Conservation (phyloP, 2,113 vertebrate species). For the Ondatra zibethicus region DNA sequence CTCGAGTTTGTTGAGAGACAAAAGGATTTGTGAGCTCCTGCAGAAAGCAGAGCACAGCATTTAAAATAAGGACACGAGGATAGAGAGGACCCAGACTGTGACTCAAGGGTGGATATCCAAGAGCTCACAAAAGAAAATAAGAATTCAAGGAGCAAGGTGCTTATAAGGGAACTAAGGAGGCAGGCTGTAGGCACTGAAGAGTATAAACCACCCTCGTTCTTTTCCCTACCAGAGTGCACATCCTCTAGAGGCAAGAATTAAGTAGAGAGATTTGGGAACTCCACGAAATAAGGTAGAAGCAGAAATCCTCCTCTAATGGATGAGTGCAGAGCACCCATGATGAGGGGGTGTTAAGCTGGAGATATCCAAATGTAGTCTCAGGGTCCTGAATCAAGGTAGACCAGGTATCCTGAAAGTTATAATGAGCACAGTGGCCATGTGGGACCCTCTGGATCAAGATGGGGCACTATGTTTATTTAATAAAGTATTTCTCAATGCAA, state of each 20-base stretch:
- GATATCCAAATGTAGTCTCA: background rate
- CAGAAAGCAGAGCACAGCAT: background rate
- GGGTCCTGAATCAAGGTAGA: background rate
- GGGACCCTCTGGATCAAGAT: background rate
- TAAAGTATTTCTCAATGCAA: background rate
- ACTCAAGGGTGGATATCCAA: background rate
- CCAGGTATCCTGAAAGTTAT: background rate
- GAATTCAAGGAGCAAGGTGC: background rate
- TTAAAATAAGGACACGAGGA: background rate
- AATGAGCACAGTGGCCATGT: fast-evolving
- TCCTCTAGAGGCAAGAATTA: background rate
- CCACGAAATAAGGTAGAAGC: fast-evolving
- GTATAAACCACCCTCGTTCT: fast-evolving
- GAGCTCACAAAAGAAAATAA: background rate
- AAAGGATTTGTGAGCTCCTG: background rate
- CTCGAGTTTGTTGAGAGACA: slow-evolving; percentile 2
- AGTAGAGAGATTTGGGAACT: background rate
- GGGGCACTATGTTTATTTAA: background rate
- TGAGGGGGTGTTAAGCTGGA: too few species aligned
- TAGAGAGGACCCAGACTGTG: background rate
- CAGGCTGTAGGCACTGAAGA: background rate
- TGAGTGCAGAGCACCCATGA: background rate
- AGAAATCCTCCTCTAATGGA: background rate
- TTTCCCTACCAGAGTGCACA: background rate
- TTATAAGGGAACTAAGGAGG: background rate